These are phyloP conservation scores for Turritopsis rubra DNA, from an alignment of 30 jellyfish, hydroid and myxozoan species.

Conservation along the genomic window DNA sequence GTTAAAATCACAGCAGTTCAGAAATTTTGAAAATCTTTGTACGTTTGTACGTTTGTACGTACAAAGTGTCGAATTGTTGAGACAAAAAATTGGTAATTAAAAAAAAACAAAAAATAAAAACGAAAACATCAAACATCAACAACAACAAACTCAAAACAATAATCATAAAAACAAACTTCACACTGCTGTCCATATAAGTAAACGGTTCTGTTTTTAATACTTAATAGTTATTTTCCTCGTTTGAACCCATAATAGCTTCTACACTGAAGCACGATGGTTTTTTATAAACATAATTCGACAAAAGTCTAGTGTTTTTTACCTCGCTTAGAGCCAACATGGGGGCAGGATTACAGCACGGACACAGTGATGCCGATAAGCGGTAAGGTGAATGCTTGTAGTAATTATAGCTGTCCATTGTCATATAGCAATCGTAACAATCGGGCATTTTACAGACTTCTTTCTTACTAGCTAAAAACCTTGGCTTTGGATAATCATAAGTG, in stretches of 20 bases:
- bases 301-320: too few relatives aligned
- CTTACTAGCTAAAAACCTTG: not conserved
- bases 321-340: not conserved
- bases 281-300: not conserved
- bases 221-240: not conserved
- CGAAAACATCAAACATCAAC: too few relatives aligned
- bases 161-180: too few relatives aligned
- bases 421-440: constrained; percentile 2
- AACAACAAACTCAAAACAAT: too few relatives aligned
- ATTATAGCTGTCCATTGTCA: not conserved
- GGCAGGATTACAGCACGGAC: not conserved
- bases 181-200: too few relatives aligned
- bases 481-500: not conserved
- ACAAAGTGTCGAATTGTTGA: too few relatives aligned
- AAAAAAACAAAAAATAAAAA: too few relatives aligned
- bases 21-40: too few relatives aligned
- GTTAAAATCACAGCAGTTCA: too few relatives aligned
- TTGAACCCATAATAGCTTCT: not conserved
- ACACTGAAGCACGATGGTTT: not conserved
- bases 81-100: too few relatives aligned
- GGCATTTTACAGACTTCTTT: not conserved
- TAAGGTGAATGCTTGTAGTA: not conserved
- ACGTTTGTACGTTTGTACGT: too few relatives aligned
- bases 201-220: not conserved
- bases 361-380: not conserved